Evolutionary conservation across 2,888 invertebrate genomes (phyloP).

Genomic region (Carcina quercana): DNA sequence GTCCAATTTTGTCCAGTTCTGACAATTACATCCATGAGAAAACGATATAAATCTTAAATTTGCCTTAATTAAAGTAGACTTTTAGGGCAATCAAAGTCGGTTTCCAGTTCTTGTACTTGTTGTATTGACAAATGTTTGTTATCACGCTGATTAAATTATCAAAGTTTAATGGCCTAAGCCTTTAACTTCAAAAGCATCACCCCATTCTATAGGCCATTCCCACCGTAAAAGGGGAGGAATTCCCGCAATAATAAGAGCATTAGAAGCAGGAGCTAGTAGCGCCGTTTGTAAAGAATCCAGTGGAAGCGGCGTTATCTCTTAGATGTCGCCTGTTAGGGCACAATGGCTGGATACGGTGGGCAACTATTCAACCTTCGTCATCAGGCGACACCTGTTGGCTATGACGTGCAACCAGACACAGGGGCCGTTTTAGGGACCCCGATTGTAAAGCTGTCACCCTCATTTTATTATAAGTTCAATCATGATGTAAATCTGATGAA

Average conservation of each 20-base stretch:
- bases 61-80: too few relatives aligned
- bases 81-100: too few relatives aligned
- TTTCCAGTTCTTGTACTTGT: too few relatives aligned
- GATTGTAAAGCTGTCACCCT: too few relatives aligned
- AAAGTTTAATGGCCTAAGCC: background rate
- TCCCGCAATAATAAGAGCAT: constrained; percentile 47
- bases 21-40: too few relatives aligned
- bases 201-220: background rate
- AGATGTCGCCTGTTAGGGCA: constrained; percentile 19
- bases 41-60: too few relatives aligned
- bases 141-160: background rate
- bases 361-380: constrained; percentile 46
- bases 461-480: too few relatives aligned
- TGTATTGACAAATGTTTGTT: background rate
- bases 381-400: constrained; percentile 45
- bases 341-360: constrained; percentile 31
- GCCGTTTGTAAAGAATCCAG: constrained; percentile 30
- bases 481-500: too few relatives aligned
- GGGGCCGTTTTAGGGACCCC: too few relatives aligned
- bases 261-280: constrained; percentile 41
- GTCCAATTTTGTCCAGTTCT: too few relatives aligned
- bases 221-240: constrained; percentile 30
- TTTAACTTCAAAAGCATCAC: background rate
- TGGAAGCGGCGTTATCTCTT: constrained; percentile 31
- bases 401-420: constrained; percentile 9